phyloP scores from a whole-genome alignment of 2,113 vertebrate species.

The Hypanus sabinus region DNA sequence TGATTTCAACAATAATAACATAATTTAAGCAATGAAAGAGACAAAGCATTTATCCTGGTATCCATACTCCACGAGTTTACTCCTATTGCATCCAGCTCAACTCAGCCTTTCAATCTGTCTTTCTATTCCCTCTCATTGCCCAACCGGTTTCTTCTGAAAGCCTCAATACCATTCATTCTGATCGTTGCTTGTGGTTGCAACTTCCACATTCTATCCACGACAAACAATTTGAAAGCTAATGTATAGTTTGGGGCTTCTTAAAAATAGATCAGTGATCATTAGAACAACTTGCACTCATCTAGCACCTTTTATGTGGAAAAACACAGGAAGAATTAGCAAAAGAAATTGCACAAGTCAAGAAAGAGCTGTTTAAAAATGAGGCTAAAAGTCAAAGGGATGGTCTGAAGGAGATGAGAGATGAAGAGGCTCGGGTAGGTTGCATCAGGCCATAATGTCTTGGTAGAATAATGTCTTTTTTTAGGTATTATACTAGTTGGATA shows the following conservation, averaged over 20 bases:
- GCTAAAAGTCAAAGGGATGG: background rate
- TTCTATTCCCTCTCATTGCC: background rate
- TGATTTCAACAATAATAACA: background rate
- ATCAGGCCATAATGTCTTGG: background rate
- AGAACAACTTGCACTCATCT: background rate
- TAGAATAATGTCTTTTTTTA: background rate
- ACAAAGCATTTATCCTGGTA: background rate
- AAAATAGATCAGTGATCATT: background rate
- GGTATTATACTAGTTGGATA: background rate
- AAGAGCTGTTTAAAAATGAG: background rate
- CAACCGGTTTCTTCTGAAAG: background rate
- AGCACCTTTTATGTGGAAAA: background rate
- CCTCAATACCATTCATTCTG: background rate
- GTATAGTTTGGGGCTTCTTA: background rate
- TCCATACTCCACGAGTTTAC: no score
- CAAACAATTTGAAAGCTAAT: slow-evolving; percentile 1
- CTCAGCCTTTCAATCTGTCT: background rate
- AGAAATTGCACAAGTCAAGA: background rate
- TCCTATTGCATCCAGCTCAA: background rate
- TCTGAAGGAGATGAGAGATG: background rate
- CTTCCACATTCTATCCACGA: background rate
- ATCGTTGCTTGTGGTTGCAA: background rate
- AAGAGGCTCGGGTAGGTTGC: background rate
- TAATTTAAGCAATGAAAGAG: background rate
- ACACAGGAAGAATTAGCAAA: background rate